A percentile compares a stretch with the other conserved stretches of the same genome.
phyloP scores from a whole-genome alignment of 2,113 vertebrate species.

The Eolophus roseicapilla region DNA sequence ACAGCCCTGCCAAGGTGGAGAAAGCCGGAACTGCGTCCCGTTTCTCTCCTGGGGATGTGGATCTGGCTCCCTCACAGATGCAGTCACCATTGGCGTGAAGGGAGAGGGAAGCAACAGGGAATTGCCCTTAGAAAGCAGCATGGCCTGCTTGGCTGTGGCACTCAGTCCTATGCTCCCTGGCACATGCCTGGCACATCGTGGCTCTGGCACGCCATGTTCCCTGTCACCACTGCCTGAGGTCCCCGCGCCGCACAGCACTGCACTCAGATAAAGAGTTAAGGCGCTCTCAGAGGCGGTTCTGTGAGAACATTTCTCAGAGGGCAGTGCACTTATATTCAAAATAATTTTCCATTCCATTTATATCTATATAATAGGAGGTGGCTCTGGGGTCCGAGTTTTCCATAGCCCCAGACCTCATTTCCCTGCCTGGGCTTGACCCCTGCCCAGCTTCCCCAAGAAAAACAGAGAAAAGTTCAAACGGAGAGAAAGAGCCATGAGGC shows the following conservation, averaged over 20 bases:
- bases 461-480: conserved; percentile 29
- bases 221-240: neutral
- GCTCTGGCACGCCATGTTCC: fast-evolving
- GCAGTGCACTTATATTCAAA: conserved; percentile 67
- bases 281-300: conserved; percentile 26
- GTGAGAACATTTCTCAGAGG: conserved; percentile 75
- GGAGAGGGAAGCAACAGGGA: neutral
- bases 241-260: neutral
- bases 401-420: conserved; percentile 62
- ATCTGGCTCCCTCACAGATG: neutral
- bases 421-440: conserved; percentile 55
- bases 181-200: neutral
- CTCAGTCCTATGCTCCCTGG: neutral
- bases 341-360: conserved; percentile 79
- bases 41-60: fast-evolving
- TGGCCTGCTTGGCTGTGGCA: fast-evolving
- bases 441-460: conserved; percentile 50
- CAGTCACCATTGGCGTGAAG: fast-evolving
- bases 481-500: neutral
- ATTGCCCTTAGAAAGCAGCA: neutral
- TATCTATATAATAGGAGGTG: conserved; percentile 74
- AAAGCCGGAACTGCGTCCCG: fast-evolving
- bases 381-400: conserved; percentile 69
- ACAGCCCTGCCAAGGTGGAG: neutral
- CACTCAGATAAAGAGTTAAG: conserved; percentile 46